Percentiles rank a stretch among this genome's conserved stretches.
Conservation (phyloP, 2,888 invertebrate genomes). For the Tillus elongatus region DNA sequence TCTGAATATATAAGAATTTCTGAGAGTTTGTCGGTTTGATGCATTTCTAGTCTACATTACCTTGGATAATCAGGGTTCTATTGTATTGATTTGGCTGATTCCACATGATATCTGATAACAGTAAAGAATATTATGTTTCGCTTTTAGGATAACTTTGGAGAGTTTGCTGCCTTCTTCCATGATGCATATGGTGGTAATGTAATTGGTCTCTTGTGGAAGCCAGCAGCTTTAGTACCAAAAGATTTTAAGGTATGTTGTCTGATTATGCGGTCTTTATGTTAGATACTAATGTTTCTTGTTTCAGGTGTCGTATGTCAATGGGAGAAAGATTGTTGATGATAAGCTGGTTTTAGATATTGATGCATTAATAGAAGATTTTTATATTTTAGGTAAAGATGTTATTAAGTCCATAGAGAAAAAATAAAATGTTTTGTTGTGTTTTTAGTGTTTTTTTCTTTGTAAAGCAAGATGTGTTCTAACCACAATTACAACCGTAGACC, state of each 20-base stretch:
- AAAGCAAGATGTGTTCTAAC: too few species aligned
- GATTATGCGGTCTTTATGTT: too few species aligned
- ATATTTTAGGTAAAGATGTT: conserved; percentile 56
- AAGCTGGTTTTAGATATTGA: conserved; percentile 53
- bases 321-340: conserved; percentile 45
- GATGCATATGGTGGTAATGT: conserved; percentile 77
- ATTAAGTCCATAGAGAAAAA: conserved; percentile 47
- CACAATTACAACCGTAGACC: background rate
- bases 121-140: too few species aligned
- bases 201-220: conserved; percentile 82
- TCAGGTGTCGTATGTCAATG: conserved; percentile 50
- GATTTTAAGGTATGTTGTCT: conserved; percentile 65
- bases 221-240: conserved; percentile 49
- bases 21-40: too few species aligned
- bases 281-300: conserved; percentile 26
- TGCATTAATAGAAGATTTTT: conserved; percentile 65
- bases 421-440: conserved; percentile 7
- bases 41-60: too few species aligned
- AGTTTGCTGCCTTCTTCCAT: conserved; percentile 81
- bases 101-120: too few species aligned
- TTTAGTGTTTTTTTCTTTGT: background rate
- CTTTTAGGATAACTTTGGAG: conserved; percentile 58
- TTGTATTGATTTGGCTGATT: too few species aligned
- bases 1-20: too few species aligned
- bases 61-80: too few species aligned